Percentiles rank a stretch among this genome's conserved stretches.
Evolutionary conservation across 2,113 vertebrate species (phyloP).

Genomic region (Ammospiza caudacuta): DNA sequence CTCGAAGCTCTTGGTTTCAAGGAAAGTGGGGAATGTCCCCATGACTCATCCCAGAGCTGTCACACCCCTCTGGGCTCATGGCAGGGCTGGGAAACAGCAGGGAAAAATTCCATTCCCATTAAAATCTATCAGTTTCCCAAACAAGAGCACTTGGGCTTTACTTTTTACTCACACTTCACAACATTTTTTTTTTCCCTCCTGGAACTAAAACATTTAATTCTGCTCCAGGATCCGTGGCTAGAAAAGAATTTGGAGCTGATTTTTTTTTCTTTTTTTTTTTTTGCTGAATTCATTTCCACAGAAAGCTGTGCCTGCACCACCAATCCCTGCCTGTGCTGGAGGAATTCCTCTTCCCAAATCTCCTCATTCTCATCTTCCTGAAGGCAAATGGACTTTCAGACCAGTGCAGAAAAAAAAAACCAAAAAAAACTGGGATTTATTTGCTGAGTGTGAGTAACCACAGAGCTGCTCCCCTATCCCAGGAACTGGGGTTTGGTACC

Average conservation of each 20-base stretch:
- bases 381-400: background rate
- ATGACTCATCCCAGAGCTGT: background rate
- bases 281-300: background rate
- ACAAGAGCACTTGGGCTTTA: background rate
- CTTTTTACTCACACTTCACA: background rate
- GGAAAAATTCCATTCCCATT: background rate
- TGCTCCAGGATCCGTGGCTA: background rate
- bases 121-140: background rate
- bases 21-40: background rate
- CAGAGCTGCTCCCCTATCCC: background rate
- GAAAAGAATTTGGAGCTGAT: background rate
- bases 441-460: background rate
- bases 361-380: background rate
- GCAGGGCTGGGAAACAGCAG: background rate
- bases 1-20: constrained; percentile 16
- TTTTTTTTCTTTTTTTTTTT: background rate
- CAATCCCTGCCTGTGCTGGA: background rate
- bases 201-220: background rate
- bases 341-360: background rate
- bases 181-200: background rate
- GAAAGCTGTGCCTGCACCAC: background rate
- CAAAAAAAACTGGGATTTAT: background rate
- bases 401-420: background rate
- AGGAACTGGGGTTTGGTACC: background rate
- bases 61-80: background rate